Evolutionary conservation across 2,888 invertebrate genomes (phyloP), one percentile per base, ranked within the genome.

Genomic region (Diachrysia chrysitis): DNA sequence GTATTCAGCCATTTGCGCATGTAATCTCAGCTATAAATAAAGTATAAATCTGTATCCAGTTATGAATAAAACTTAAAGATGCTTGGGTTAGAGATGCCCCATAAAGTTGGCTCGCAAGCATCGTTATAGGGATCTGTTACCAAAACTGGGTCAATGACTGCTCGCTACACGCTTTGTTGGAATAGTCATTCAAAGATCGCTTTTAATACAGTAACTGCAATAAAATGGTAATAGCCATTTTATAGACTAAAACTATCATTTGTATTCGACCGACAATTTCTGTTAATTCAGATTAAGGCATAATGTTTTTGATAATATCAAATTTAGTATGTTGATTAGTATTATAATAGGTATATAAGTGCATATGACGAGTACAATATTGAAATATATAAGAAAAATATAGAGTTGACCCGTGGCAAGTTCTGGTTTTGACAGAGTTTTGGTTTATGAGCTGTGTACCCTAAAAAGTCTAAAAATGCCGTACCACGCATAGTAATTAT

Each of bases 141-240:
- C 42, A 12, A 48, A 78, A 71, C 58, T 76, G 19, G 76, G 79
- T 79, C 79, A 79, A 79, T 59, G 72, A 67, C 48, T 58, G 19
- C 48, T 19, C 48, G 10, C 17, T 56, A 64, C 25, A 61, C 48
- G 42, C 37, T 23, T 23, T 51, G 57, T 55, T 55, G 56, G 54
- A 63, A 51, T 53, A 51, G 68, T 57, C 32, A 61, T 63, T 48
- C 53, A 53, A 60, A 58, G 60, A 77, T 65, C 55, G 53, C 68
- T 59, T 63, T 76, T 56, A 12, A 72, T 67, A 59, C 62, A 69
- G 57, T 21, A 51, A 60, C 64, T 29, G 29, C 70, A 48, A 46
- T 71, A 60, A 71, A 73, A 71, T 35, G 25, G 61, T 62, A 57
- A 57, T 65, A 2, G 14, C 19, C 46, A 37, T 73, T 64, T 62